A percentile compares a stretch with the other conserved stretches of the same genome.
Evolutionary conservation across 2,113 vertebrate species (phyloP).

Genomic region (Coreoperca whiteheadi): DNA sequence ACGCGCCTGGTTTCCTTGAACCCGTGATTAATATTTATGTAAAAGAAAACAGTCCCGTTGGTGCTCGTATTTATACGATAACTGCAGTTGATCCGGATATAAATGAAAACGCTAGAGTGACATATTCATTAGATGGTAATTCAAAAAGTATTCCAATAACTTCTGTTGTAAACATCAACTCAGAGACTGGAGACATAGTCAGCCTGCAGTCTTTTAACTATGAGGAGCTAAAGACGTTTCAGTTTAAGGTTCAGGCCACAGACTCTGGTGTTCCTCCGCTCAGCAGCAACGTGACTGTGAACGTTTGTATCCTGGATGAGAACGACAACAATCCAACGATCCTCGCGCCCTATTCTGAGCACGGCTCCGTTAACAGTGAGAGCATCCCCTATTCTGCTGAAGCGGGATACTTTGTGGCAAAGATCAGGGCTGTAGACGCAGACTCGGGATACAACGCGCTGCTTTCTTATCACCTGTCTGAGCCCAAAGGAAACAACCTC

Average conservation of each 20-base stretch:
- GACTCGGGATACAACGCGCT: conserved; percentile 79
- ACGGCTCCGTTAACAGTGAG: conserved; percentile 81
- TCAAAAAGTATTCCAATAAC: conserved; percentile 74
- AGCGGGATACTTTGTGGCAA: conserved; percentile 81
- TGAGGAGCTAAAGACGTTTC: conserved; percentile 48
- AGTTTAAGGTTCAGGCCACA: too few species aligned
- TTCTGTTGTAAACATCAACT: conserved; percentile 83
- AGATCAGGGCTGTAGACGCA: conserved; percentile 75
- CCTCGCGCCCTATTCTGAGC: conserved; percentile 80
- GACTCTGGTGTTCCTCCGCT: too few species aligned
- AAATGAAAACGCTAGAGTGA: conserved; percentile 87
- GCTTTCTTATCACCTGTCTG: conserved; percentile 73
- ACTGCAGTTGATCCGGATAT: conserved; percentile 84
- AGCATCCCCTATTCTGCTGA: conserved; percentile 84
- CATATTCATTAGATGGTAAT: conserved; percentile 72
- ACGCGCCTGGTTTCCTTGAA: conserved; percentile 85
- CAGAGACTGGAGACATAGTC: conserved; percentile 20
- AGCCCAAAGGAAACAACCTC: conserved; percentile 70
- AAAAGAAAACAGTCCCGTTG: conserved; percentile 87
- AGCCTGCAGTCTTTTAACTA: conserved; percentile 66
- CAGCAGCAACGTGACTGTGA: too few species aligned
- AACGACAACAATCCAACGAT: conserved; percentile 83
- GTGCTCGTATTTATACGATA: conserved; percentile 81
- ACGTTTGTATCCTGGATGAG: too few species aligned
- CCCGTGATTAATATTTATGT: conserved; percentile 82